phyloP scores from a whole-genome alignment of 2,113 vertebrate genomes.

The Cyanocitta stelleri region DNA sequence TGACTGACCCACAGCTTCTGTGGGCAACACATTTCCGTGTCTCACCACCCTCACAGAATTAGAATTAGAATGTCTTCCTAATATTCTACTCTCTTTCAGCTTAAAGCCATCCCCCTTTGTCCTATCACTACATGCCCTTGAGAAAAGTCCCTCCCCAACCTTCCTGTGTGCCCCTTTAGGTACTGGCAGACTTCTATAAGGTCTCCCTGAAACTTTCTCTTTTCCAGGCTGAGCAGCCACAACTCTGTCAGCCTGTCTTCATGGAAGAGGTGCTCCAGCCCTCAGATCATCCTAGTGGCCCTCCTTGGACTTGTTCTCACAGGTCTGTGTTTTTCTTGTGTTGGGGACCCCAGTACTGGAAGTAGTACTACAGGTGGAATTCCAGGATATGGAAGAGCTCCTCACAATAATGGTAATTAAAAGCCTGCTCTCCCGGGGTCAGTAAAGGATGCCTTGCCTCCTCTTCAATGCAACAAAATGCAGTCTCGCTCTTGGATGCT shows the following conservation, averaged over 20 bases:
- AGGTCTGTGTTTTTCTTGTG: neutral
- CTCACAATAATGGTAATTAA: neutral
- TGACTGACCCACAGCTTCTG: neutral
- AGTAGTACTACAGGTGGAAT: neutral
- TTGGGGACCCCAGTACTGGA: neutral
- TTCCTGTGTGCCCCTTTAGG: neutral
- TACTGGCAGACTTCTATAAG: neutral
- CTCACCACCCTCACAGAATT: neutral
- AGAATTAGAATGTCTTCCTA: neutral
- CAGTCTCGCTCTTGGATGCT: neutral
- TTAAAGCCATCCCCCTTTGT: neutral
- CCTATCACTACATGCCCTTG: fast-evolving
- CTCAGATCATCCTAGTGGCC: neutral
- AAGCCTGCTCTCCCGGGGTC: neutral
- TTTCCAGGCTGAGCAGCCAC: neutral
- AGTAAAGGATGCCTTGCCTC: neutral
- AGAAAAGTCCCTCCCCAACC: neutral
- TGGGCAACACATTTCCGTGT: neutral
- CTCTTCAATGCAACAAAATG: neutral
- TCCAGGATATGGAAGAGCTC: neutral
- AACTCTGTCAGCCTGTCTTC: neutral
- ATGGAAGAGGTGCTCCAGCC: neutral
- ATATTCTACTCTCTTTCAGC: neutral
- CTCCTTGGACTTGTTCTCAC: neutral
- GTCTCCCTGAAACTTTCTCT: neutral